Conservation (phyloP, 30 jellyfish, hydroid and myxozoan genomes). For the Aurelia sp. region DNA sequence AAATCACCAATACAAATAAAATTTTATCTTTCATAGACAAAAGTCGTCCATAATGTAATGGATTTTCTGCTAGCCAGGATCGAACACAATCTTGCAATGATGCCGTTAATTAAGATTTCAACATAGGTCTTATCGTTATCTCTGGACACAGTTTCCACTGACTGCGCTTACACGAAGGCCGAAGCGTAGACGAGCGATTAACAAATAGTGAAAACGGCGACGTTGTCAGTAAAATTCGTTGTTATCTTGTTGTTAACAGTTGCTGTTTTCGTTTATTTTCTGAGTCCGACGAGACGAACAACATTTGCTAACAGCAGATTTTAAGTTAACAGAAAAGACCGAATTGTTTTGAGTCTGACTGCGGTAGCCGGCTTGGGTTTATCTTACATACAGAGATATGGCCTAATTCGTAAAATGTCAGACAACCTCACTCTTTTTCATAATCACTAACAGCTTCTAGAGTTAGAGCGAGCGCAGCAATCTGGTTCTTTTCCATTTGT, state of each 20-base stretch:
- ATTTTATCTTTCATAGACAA: too few relatives aligned
- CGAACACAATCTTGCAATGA: neutral
- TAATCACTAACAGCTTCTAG: conserved; percentile 54
- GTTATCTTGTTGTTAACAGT: neutral
- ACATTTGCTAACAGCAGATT: neutral
- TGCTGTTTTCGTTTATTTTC: conserved; percentile 2
- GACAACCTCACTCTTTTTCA: conserved; percentile 37
- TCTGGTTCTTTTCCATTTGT: conserved; percentile 55
- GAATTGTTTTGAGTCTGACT: conserved; percentile 20
- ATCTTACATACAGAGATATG: conserved; percentile 38
- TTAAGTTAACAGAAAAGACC: conserved; percentile 7
- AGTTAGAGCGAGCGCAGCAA: conserved; percentile 41
- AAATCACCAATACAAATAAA: too few relatives aligned
- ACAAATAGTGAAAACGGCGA: neutral
- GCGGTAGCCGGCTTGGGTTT: conserved; percentile 48
- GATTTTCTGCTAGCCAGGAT: neutral
- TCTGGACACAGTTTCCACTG: too few relatives aligned
- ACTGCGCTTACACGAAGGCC: too few relatives aligned
- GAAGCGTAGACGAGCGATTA: conserved; percentile 2
- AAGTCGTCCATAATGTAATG: too few relatives aligned
- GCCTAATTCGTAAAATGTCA: conserved; percentile 49
- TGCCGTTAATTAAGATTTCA: too few relatives aligned
- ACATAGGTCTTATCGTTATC: too few relatives aligned
- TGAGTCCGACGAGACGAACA: conserved; percentile 22
- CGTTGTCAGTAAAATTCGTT: neutral